phyloP scores from a whole-genome alignment of 2,888 invertebrate genomes.

The Idaea aversata region DNA sequence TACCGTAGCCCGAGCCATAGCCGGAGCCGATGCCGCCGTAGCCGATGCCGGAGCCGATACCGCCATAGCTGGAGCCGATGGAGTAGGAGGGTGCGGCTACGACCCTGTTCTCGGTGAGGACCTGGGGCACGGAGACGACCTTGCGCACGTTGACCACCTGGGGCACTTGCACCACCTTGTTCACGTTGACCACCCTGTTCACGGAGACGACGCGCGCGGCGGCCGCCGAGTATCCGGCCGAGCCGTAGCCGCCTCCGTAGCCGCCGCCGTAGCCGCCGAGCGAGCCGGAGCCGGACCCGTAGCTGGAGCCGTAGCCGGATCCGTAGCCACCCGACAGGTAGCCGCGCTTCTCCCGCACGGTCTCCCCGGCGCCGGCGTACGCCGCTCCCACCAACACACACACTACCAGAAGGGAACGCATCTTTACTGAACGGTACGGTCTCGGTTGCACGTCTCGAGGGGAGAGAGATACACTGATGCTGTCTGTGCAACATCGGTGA shows the following conservation, averaged over 20 bases:
- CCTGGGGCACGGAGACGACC: slow-evolving; percentile 52
- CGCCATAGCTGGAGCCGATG: slow-evolving; percentile 12
- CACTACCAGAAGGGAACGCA: slow-evolving; percentile 14
- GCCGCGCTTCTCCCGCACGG: slow-evolving; percentile 34
- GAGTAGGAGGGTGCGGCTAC: slow-evolving; percentile 36
- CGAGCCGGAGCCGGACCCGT: slow-evolving; percentile 20
- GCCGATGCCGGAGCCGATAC: slow-evolving; percentile 10
- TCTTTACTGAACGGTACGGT: slow-evolving; percentile 24
- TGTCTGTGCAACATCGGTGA: background rate
- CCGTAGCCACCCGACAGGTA: slow-evolving; percentile 23
- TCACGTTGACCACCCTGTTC: slow-evolving; percentile 46
- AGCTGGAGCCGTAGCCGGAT: slow-evolving; percentile 26
- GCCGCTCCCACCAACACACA: slow-evolving; percentile 16
- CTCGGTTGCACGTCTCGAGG: slow-evolving; percentile 32
- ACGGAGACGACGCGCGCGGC: slow-evolving; percentile 36
- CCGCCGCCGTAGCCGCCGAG: slow-evolving; percentile 23
- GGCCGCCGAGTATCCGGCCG: slow-evolving; percentile 31
- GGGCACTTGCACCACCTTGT: slow-evolving; percentile 46
- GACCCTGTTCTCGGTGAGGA: slow-evolving; percentile 51
- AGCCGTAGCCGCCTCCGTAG: background rate
- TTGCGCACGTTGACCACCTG: slow-evolving; percentile 46
- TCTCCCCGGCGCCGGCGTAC: slow-evolving; percentile 8
- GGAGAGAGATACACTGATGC: slow-evolving; percentile 2
- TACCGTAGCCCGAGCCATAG: slow-evolving; percentile 8
- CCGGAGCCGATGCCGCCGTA: slow-evolving; percentile 3